phyloP scores from a whole-genome alignment of 2,888 invertebrate genomes.

The Cosmopolites sordidus region DNA sequence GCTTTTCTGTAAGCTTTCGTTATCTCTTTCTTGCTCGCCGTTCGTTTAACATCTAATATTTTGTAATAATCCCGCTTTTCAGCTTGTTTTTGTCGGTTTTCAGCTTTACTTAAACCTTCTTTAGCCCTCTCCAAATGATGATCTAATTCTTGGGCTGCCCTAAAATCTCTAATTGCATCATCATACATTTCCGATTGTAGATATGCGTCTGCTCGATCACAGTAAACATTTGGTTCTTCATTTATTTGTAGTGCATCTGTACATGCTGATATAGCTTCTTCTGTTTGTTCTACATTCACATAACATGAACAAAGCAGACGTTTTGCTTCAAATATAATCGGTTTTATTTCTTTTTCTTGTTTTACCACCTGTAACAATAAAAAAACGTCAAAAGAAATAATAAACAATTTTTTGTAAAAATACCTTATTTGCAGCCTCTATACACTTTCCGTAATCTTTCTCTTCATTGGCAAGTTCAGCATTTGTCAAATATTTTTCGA shows the following conservation, averaged over 20 bases:
- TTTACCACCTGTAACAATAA: constrained; percentile 50
- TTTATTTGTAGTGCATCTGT: constrained; percentile 71
- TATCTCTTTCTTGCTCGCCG: constrained; percentile 89
- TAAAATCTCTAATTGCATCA: constrained; percentile 85
- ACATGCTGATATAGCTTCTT: constrained; percentile 73
- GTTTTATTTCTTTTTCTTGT: constrained; percentile 64
- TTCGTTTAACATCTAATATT: constrained; percentile 83
- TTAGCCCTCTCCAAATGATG: constrained; percentile 74
- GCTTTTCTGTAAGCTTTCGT: constrained; percentile 93
- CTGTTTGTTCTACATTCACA: constrained; percentile 63
- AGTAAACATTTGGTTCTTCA: constrained; percentile 72
- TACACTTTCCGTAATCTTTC: constrained; percentile 65
- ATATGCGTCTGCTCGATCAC: constrained; percentile 91
- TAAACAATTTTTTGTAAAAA: not conserved
- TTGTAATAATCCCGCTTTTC: constrained; percentile 96
- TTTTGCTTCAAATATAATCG: constrained; percentile 71
- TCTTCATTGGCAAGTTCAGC: constrained; percentile 60
- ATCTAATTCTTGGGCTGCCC: constrained; percentile 80
- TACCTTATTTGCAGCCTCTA: constrained; percentile 59
- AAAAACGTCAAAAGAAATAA: not conserved
- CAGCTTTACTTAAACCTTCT: constrained; percentile 83
- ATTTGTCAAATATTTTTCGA: constrained; percentile 74
- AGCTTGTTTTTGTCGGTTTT: constrained; percentile 87
- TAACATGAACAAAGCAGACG: constrained; percentile 79
- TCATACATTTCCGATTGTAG: constrained; percentile 84